Base-by-base conservation (phyloP, 2,113 vertebrate species). In the Pteropus alecto region DNA sequence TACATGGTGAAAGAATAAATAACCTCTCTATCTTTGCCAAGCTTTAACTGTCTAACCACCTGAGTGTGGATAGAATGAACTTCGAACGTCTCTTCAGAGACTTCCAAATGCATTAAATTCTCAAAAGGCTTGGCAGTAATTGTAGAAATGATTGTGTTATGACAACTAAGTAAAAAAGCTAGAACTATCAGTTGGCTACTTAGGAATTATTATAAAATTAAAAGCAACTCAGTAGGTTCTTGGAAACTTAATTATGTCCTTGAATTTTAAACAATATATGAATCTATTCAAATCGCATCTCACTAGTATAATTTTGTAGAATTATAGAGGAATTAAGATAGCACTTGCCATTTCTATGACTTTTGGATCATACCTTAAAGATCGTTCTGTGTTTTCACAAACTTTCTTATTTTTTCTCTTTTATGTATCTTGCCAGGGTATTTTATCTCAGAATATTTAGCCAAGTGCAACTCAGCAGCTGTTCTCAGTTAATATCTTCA, bases 401-500 rank as follows among this genome's bases (percentile, higher is more conserved):
- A 93, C 26, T 91, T 90, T 96, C 71, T 93, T 94, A 16, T 85
- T 92, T 90, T 90, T 96, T 87, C 58, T 84, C 65, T 91, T 92
- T 95, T 85, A 79, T 73, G 78, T 78, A 14, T 92, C 46, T 97
- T 96, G 70, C 92, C 93, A 95, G 89, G 77, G 26, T 97, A 95
- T 95, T 97, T 96, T 97, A 97, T 96, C 89, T 94, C 35, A 73
- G 92, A 95, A 93, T 84, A 92, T 63, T 93, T 95, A 94, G 96
- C 70, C 58, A 95, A 93, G 60, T 73, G 28, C 70, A 93, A 95
- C 61, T 92, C 33, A 38, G n/a, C 89, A 98, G 83, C 83, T 97
- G 65, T 97, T 95, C 79, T 93, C 84, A 85, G 95, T 90, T 97
- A 96, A 33, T 68, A 96, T 54, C 63, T 90, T 70, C 92, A 94